Base-by-base conservation (phyloP, 1,140 invertebrate species). In the Drosophila ercepeae region DNA sequence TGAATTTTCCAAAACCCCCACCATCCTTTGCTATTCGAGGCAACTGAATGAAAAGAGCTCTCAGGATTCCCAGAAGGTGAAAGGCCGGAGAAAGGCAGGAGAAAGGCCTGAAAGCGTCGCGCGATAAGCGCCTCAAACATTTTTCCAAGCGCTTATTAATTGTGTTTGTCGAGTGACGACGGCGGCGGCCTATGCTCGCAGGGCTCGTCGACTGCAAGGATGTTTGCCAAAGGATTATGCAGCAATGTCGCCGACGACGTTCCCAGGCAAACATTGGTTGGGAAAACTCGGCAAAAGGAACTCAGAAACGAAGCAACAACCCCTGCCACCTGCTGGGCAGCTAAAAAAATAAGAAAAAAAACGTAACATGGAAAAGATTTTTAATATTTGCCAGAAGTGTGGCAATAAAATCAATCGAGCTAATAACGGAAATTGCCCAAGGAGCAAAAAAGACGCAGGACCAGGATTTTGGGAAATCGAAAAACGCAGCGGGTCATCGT, bases 391-490 rank as follows among this genome's bases (percentile, higher is more conserved):
- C 52, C 59, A 36, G 27, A 70, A 76, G 64, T 76, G 74, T 51
- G 63, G 59, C 77, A 61, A 86, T 76, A 84, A 86, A 86, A 79
- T 68, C 75, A 86, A 84, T 86, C 79, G 81, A 86, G 79, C 79
- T 86, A 84, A 84, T 84, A 84, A 76, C 61, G 72, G 67, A 86
- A 86, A 82, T 82, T 83, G 74, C 78, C 71, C 32, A 48, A 51
- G 51, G 16, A n/a, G 39, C 25, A 23, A 11, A 49, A 34, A 44
- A 57, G 57, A 14, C 27, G 21, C 29, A 27, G 45, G 44, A 16
- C 23, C 19, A 5, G 44, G 67, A 52, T 50, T 63, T 14, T n/a
- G 55, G 29, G 27, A 65, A 77, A 42, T 32, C 64, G 60, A 64
- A 72, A 52, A 52, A 59, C 68, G 58, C 69, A 73, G 69, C 69